A percentile compares a stretch with the other conserved stretches of the same genome.
These are phyloP conservation scores for Tiliacea citrago DNA, from an alignment of 2,888 invertebrate genomes.

Conservation along the genomic window DNA sequence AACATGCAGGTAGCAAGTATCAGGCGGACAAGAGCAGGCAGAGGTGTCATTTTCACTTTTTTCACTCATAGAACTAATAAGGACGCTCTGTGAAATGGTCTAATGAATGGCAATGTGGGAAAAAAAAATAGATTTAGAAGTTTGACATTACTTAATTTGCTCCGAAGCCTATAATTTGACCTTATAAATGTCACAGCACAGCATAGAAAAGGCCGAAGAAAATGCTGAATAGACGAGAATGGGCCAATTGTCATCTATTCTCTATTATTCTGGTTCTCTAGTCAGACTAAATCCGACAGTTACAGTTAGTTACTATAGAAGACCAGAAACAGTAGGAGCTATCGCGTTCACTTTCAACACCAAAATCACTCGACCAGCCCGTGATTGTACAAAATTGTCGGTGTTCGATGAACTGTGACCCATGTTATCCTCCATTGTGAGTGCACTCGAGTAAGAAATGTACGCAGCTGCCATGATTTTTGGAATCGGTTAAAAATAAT, in stretches of 20 bases:
- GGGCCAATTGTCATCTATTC: background rate
- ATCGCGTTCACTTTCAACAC: constrained; percentile 65
- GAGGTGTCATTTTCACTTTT: constrained; percentile 61
- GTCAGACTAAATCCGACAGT: background rate
- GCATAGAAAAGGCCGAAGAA: background rate
- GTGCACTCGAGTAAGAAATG: constrained; percentile 29
- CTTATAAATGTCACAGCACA: background rate
- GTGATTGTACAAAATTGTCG: constrained; percentile 21
- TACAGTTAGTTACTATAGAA: constrained; percentile 34
- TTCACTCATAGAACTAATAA: constrained; percentile 32
- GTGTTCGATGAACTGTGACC: constrained; percentile 47
- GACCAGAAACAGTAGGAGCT: constrained; percentile 43
- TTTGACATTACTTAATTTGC: too few relatives aligned
- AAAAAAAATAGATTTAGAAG: background rate
- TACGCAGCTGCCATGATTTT: constrained; percentile 1
- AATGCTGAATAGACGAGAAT: background rate
- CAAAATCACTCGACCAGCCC: constrained; percentile 63
- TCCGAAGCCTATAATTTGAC: too few relatives aligned
- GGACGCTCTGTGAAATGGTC: background rate
- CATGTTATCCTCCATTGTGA: constrained; percentile 26
- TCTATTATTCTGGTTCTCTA: background rate
- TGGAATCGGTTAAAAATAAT: background rate
- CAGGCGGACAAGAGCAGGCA: constrained; percentile 50
- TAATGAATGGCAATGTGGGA: background rate
- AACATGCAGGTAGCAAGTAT: constrained; percentile 60